A percentile compares a stretch with the other conserved stretches of the same genome.
Conservation (phyloP, 2,888 invertebrate species). For the Latrodectus hesperus region DNA sequence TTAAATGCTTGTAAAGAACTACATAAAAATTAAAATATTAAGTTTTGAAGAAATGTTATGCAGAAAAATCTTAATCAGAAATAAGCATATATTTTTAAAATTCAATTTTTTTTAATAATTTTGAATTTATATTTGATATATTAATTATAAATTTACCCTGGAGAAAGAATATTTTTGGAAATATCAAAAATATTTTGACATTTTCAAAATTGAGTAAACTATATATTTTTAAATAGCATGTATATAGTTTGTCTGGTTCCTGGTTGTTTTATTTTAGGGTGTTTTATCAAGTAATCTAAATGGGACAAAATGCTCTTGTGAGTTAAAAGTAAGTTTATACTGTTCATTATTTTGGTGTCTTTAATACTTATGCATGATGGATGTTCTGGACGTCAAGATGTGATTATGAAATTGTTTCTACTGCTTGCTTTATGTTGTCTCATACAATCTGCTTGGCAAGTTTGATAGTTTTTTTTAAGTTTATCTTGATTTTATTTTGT, state of each 20-base stretch:
- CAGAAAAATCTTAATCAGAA: too few species aligned
- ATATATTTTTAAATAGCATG: not conserved
- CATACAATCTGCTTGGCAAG: not conserved
- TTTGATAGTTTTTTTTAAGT: not conserved
- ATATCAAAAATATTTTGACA: not conserved
- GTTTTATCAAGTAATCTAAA: conserved; percentile 61
- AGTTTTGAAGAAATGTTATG: too few species aligned
- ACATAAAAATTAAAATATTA: too few species aligned
- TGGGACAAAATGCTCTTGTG: conserved; percentile 64
- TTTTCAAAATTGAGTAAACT: not conserved
- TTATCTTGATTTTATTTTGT: not conserved
- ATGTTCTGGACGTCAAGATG: conserved; percentile 22
- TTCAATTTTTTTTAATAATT: not conserved
- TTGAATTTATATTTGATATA: not conserved
- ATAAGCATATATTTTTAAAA: not conserved
- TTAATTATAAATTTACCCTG: not conserved
- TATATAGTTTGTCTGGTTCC: conserved; percentile 43
- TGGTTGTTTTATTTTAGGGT: conserved; percentile 55
- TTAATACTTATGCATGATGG: conserved; percentile 43
- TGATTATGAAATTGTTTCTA: conserved; percentile 2
- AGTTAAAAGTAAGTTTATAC: conserved; percentile 60
- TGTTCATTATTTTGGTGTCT: conserved; percentile 32
- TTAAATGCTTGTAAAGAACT: too few species aligned
- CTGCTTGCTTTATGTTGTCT: not conserved
- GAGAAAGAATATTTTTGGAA: not conserved